A percentile compares a stretch with the other conserved stretches of the same genome.
These are phyloP conservation scores for Fratercula arctica DNA, from an alignment of 2,797 vertebrate species.

Conservation along the genomic window DNA sequence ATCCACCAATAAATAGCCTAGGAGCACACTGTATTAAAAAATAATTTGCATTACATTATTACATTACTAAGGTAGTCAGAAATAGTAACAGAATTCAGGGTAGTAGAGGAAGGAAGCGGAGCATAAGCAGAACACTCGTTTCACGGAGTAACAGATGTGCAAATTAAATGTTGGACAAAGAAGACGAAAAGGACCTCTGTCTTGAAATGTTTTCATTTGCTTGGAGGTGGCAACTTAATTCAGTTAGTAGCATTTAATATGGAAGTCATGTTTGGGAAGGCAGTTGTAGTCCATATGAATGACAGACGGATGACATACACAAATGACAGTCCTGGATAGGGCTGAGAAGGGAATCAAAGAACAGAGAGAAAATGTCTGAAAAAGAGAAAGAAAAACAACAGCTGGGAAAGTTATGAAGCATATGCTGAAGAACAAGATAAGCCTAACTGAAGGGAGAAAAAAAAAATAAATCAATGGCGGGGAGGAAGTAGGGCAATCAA, in stretches of 20 bases:
- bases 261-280: not conserved
- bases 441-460: not conserved
- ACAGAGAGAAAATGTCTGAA: not conserved
- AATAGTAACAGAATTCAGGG: not conserved
- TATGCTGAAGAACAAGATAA: not conserved
- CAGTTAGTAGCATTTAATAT: not conserved
- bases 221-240: not conserved
- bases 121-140: not conserved
- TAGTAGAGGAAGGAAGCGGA: not conserved
- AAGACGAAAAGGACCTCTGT: not conserved
- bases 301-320: slow-evolving; percentile 1
- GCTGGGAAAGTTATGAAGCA: not conserved
- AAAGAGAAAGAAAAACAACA: slow-evolving; percentile 19
- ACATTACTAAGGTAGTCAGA: not conserved
- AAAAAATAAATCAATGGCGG: not conserved
- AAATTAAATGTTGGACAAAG: slow-evolving; percentile 15
- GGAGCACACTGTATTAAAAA: not conserved
- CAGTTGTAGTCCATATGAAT: not conserved
- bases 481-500: not conserved
- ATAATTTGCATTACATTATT: not conserved
- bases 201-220: slow-evolving; percentile 33
- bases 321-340: not conserved
- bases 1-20: not conserved
- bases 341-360: not conserved
- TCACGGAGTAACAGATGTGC: not conserved